Evolutionary conservation across 2,113 vertebrate genomes (phyloP), one percentile per base, ranked within the genome.

Genomic region (Passer montanus): DNA sequence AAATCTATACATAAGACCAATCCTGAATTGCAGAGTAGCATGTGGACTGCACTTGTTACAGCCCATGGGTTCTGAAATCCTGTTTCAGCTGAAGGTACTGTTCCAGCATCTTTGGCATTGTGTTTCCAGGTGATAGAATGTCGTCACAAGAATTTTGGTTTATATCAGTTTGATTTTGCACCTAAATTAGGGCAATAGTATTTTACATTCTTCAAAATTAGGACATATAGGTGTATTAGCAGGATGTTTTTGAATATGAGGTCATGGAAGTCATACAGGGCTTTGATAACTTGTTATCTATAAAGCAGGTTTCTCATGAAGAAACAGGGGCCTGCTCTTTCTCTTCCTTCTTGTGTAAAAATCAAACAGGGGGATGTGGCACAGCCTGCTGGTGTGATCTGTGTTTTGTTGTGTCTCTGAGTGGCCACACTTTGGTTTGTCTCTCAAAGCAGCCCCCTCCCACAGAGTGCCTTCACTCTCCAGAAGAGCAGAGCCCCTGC

Each of bases 401-500:
- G 15, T 60, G 47, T 28, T 55, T 60, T 84, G 11, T 58, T 63
- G 7, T 6, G n/a, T 12, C 37, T 55, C 11, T 2, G 2, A 43
- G n/a, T 17, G n/a, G 24, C 53, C 30, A 12, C n/a, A 7, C 39
- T 24, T 62, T 19, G 5, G 3, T 49, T 75, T 16, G 10, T 11
- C 17, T 44, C 8, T 30, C 28, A 43, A 53, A 56, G 41, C 8
- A 33, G 2, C 1, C 18, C 10, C 23, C 14, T 87, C 59, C 58
- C 39, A 39, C 21, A 26, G 37, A 15, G 22, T 46, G 27, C 35
- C 21, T 5, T 22, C 0, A 0, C 4, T 69, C 10, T 12, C 5
- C 2, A 2, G 28, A 50, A 33, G 17, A 50, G 30, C 62, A n/a
- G 50, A 26, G 15, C 14, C 37, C 12, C 30, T 49, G 20, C 39